phyloP scores from a whole-genome alignment of 2,797 vertebrate genomes.

The Microchirus variegatus region DNA sequence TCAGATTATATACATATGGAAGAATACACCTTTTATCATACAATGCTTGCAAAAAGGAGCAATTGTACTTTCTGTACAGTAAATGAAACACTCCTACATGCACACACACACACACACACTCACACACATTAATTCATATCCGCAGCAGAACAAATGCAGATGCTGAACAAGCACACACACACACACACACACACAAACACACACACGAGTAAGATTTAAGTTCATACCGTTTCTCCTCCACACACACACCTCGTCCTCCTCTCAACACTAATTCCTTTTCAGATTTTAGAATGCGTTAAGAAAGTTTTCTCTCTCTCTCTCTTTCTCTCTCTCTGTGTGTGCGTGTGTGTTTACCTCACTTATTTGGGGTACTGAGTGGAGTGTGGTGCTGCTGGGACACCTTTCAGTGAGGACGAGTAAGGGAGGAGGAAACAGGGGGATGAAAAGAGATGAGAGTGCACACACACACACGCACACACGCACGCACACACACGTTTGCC shows the following conservation, averaged over 20 bases:
- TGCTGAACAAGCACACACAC: conserved; percentile 16
- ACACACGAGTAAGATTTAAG: conserved; percentile 60
- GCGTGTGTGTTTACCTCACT: conserved; percentile 40
- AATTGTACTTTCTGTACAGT: conserved; percentile 10
- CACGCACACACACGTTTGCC: conserved; percentile 24
- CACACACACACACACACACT: conserved; percentile 8
- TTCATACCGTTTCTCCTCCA: conserved; percentile 70
- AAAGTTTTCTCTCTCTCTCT: conserved; percentile 27
- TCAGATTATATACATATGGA: no score
- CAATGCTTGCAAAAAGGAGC: conserved; percentile 4
- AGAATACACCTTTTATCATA: conserved; percentile 1
- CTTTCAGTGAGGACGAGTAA: conserved; percentile 60
- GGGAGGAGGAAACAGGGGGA: conserved; percentile 64
- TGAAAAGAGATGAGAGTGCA: conserved; percentile 46
- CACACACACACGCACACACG: not conserved
- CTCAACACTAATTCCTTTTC: conserved; percentile 40
- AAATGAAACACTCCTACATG: conserved; percentile 16
- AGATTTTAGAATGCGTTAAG: conserved; percentile 20
- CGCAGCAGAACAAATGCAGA: conserved; percentile 30
- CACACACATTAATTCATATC: conserved; percentile 33
- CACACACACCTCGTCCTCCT: conserved; percentile 55
- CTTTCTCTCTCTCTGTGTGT: conserved; percentile 18
- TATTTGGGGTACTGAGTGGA: conserved; percentile 50
- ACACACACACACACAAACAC: conserved; percentile 10
- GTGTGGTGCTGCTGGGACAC: conserved; percentile 56